Conservation (phyloP, 2,888 invertebrate genomes). For the Hirtodrosophila confusa region DNA sequence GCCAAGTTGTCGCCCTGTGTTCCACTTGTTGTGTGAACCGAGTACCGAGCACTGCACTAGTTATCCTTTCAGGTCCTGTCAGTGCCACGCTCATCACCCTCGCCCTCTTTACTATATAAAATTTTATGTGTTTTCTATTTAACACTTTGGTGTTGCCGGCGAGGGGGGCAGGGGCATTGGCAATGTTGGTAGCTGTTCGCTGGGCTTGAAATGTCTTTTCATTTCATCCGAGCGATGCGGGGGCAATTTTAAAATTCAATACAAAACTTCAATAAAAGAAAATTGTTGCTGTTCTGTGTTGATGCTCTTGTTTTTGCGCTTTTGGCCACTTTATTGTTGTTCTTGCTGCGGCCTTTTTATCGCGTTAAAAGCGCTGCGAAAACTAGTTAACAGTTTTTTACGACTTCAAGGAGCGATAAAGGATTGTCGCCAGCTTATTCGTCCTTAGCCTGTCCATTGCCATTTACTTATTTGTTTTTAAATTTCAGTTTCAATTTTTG, state of each 20-base stretch:
- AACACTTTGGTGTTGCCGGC: conserved; percentile 49
- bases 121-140: conserved; percentile 74
- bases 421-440: conserved; percentile 17
- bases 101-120: conserved; percentile 47
- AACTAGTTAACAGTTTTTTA: conserved; percentile 63
- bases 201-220: conserved; percentile 43
- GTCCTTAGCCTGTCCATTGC: conserved; percentile 1
- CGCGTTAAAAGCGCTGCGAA: conserved; percentile 44
- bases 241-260: conserved; percentile 68
- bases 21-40: conserved; percentile 20
- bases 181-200: neutral
- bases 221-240: conserved; percentile 48
- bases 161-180: too few relatives aligned
- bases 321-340: conserved; percentile 28
- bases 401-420: conserved; percentile 28
- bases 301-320: conserved; percentile 5
- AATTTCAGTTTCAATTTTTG: neutral
- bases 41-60: conserved; percentile 28
- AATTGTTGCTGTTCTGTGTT: conserved; percentile 43
- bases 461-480: conserved; percentile 20
- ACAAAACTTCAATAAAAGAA: conserved; percentile 61
- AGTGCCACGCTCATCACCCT: neutral
- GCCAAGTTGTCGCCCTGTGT: conserved; percentile 14
- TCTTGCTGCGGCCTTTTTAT: conserved; percentile 42
- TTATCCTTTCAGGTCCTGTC: conserved; percentile 28